These are phyloP conservation scores for Serripes groenlandicus DNA, from an alignment of 2,888 invertebrate genomes.

Conservation along the genomic window DNA sequence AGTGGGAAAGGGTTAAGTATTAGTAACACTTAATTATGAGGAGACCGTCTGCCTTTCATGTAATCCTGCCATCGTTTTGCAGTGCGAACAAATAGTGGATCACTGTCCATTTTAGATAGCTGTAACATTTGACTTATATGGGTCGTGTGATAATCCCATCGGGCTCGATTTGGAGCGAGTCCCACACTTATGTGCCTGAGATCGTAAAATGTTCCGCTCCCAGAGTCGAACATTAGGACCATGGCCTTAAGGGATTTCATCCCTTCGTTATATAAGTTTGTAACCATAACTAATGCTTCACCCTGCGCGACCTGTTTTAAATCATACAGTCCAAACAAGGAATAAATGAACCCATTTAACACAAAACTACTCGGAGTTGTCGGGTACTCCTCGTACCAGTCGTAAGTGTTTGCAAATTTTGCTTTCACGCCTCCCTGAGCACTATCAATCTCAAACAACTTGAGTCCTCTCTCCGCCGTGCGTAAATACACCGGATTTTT, in stretches of 20 bases:
- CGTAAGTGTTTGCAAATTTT: constrained; percentile 92
- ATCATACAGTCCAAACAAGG: constrained; percentile 98
- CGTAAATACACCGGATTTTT: constrained; percentile 91
- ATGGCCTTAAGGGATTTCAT: constrained; percentile 93
- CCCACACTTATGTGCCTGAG: constrained; percentile 93
- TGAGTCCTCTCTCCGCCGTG: constrained; percentile 93
- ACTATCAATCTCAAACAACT: constrained; percentile 89
- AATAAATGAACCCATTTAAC: constrained; percentile 99
- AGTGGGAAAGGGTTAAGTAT: too few relatives aligned
- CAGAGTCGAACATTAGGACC: constrained; percentile 95
- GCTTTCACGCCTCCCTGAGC: constrained; percentile 81
- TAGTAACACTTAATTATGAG: constrained; percentile 94
- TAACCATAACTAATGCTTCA: constrained; percentile 89
- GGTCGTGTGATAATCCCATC: constrained; percentile 99
- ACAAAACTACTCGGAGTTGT: constrained; percentile 96
- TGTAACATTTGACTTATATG: constrained; percentile 96
- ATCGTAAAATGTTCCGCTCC: constrained; percentile 98
- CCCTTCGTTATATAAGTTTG: constrained; percentile 79
- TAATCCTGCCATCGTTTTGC: constrained; percentile 98
- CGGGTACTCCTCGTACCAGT: constrained; percentile 99
- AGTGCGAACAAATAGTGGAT: constrained; percentile 93
- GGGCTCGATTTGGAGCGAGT: constrained; percentile 94
- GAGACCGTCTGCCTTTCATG: constrained; percentile 97
- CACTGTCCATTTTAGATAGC: constrained; percentile 92
- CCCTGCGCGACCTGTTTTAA: constrained; percentile 92